Base-by-base conservation (phyloP, 2,888 invertebrate genomes). In the Andricus quercusramuli region DNA sequence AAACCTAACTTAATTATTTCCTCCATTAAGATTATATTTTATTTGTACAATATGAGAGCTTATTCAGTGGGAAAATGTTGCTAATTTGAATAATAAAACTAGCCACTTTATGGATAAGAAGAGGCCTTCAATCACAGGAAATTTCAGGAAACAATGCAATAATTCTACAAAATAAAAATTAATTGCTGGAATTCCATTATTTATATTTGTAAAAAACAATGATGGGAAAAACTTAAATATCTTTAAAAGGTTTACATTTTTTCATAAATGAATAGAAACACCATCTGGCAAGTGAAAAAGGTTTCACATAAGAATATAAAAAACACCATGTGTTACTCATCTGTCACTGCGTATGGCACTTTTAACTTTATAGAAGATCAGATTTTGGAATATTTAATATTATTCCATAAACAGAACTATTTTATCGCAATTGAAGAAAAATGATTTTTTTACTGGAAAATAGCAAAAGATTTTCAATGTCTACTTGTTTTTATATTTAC, bases 251-350 rank as follows among this genome's bases (percentile, higher is more conserved):
- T 44, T 41, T 44, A 3, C 13, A 44, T 15, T n/a, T 56, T 56
- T 56, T 9, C 20, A 56, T 56, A n/a, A 56, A 56, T 9, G 8
- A 59, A n/a, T 59, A 22, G 13, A 13, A 17, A 59, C 22, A 22
- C 11, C 59, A 59, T 59, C 59, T 59, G n/a, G 64, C 64, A 64
- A 64, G 64, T 17, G 29, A 25, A 64, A 29, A 64, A 29, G 64
- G 64, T 29, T 29, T 64, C 64, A 64, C 29, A 13, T 64, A 17
- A 5, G 8, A 13, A 64, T 17, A 29, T 17, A 13, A 64, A 25
- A 25, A 64, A 64, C 25, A 29, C 5, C 64, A 25, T 62, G 25
- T 29, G 62, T 25, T 64, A 29, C 29, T 6, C 29, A 64, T 29
- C 25, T 64, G 64, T 5, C 6, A 64, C 29, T 17, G 25, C 22